phyloP scores from a whole-genome alignment of 2,888 invertebrate species.

The Herminia tarsipennalis region DNA sequence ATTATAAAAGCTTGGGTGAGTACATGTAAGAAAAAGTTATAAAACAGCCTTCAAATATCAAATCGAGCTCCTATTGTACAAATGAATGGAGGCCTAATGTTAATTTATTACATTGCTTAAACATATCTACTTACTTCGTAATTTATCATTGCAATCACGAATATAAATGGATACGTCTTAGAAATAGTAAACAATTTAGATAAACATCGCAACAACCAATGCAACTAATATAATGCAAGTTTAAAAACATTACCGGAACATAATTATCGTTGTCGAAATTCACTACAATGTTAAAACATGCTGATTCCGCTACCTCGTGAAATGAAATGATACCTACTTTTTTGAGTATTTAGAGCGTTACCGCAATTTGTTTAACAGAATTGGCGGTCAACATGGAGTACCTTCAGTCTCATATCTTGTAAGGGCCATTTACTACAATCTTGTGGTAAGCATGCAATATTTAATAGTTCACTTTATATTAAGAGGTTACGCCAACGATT shows the following conservation, averaged over 20 bases:
- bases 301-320: conserved; percentile 9
- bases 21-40: too few relatives aligned
- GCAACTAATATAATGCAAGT: too few relatives aligned
- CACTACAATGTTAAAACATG: not conserved
- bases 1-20: too few relatives aligned
- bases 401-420: not conserved
- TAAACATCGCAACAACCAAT: not conserved
- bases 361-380: not conserved
- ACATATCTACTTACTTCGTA: too few relatives aligned
- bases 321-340: conserved; percentile 9
- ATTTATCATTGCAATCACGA: too few relatives aligned
- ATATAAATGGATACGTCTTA: not conserved
- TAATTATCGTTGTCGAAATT: conserved; percentile 9
- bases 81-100: too few relatives aligned
- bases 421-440: not conserved
- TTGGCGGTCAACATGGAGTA: conserved; percentile 1
- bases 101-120: too few relatives aligned
- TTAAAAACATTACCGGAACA: conserved; percentile 10
- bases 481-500: not conserved
- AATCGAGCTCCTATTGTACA: too few relatives aligned
- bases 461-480: not conserved
- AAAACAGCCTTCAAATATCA: too few relatives aligned
- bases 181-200: not conserved
- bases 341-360: conserved; percentile 30
- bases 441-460: not conserved